Evolutionary conservation across 2,888 invertebrate species (phyloP).

Genomic region (Exocentrus adspersus): DNA sequence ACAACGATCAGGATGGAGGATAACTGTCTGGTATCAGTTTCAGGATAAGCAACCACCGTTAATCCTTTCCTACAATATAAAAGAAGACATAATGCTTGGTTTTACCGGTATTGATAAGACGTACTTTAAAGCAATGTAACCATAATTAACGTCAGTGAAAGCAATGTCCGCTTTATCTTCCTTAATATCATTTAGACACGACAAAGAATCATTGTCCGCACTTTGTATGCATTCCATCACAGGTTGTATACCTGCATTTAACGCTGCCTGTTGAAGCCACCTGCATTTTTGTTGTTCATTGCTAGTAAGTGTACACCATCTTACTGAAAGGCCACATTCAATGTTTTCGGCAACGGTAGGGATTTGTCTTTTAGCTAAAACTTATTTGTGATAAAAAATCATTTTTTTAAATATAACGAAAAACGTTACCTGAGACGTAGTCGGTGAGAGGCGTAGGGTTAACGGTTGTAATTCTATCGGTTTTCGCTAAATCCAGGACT

Average conservation of each 20-base stretch:
- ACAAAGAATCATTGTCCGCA: constrained; percentile 61
- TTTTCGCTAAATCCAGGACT: constrained; percentile 32
- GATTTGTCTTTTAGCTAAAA: constrained; percentile 38
- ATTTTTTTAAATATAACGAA: too few relatives aligned
- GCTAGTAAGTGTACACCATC: constrained; percentile 71
- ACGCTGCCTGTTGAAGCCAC: constrained; percentile 69
- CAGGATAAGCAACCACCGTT: constrained; percentile 69
- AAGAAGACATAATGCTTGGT: too few relatives aligned
- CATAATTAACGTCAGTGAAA: constrained; percentile 71
- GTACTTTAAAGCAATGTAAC: constrained; percentile 72
- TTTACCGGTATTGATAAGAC: constrained; percentile 24
- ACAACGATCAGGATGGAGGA: constrained; percentile 69
- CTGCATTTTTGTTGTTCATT: constrained; percentile 70
- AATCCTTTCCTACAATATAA: constrained; percentile 64
- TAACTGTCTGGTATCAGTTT: constrained; percentile 65
- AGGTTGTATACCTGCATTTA: constrained; percentile 70
- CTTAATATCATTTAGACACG: constrained; percentile 67
- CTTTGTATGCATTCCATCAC: constrained; percentile 66
- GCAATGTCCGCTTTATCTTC: constrained; percentile 68
- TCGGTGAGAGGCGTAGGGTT: constrained; percentile 30
- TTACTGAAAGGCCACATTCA: constrained; percentile 56
- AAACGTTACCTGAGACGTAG: constrained; percentile 43
- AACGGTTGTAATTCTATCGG: constrained; percentile 37
- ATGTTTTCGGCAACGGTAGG: constrained; percentile 43
- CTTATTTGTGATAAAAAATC: too few relatives aligned